Conservation (phyloP, 2,888 invertebrate genomes). For the Ophion ventricosus region DNA sequence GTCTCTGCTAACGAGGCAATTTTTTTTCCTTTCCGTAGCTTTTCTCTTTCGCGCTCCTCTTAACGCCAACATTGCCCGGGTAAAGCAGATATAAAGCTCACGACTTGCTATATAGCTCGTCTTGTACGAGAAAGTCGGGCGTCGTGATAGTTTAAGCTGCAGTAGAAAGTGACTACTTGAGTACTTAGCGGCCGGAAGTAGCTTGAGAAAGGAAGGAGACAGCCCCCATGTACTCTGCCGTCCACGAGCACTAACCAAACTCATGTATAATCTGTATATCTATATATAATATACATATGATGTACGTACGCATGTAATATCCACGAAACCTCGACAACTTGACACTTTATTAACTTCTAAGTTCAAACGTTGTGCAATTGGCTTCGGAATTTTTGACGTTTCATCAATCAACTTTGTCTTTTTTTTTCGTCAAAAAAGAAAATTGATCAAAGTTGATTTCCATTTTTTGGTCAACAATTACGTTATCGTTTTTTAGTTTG, state of each 20-base stretch:
- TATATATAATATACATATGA: not conserved
- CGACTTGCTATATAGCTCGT: not conserved
- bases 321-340: not conserved
- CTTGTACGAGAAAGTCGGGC: constrained; percentile 44
- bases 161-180: constrained; percentile 66
- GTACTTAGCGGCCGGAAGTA: constrained; percentile 59
- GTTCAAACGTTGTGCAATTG: constrained; percentile 15
- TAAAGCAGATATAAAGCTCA: constrained; percentile 51
- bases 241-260: constrained; percentile 14
- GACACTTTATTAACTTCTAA: not conserved
- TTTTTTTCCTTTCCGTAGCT: constrained; percentile 55
- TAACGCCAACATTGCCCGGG: constrained; percentile 45
- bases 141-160: constrained; percentile 66
- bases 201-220: constrained; percentile 19
- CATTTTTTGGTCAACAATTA: too few relatives aligned
- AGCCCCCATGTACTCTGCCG: constrained; percentile 8
- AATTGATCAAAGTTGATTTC: too few relatives aligned
- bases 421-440: too few relatives aligned
- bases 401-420: too few relatives aligned
- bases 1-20: constrained; percentile 67
- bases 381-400: not conserved
- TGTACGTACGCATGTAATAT: not conserved
- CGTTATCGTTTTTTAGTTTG: too few relatives aligned
- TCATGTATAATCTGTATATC: not conserved
- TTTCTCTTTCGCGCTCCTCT: constrained; percentile 40